Evolutionary conservation across 30 jellyfish, hydroid and myxozoan species (phyloP).

Genomic region (Pseudorhiza aurosa): DNA sequence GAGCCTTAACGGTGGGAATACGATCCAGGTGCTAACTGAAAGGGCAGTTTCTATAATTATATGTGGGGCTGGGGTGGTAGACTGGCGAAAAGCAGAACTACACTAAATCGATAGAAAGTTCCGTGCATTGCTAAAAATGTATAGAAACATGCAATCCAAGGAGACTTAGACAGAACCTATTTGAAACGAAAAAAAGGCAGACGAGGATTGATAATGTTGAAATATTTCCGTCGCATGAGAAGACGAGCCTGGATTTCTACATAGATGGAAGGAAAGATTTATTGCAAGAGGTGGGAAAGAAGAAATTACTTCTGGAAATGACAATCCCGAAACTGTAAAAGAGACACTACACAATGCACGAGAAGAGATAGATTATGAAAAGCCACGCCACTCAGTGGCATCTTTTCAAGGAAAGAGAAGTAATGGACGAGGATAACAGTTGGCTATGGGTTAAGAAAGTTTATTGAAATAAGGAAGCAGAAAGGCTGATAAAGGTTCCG

Average conservation of each 20-base stretch:
- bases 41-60: background rate
- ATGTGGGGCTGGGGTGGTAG: conserved; percentile 7
- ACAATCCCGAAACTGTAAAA: background rate
- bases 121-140: background rate
- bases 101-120: conserved; percentile 4
- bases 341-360: background rate
- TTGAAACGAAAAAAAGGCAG: background rate
- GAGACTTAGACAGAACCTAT: background rate
- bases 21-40: background rate
- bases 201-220: background rate
- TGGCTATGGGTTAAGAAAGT: background rate
- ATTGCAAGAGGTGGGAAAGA: background rate
- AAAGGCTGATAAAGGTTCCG: no score
- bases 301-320: background rate
- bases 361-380: background rate
- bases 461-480: no score
- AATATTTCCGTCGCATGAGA: background rate
- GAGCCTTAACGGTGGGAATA: background rate
- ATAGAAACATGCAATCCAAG: conserved; percentile 8
- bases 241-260: background rate
- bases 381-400: background rate
- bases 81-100: conserved; percentile 2
- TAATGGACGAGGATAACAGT: background rate
- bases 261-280: background rate
- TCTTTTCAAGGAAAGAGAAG: background rate